phyloP scores from a whole-genome alignment of 2,797 vertebrate genomes.

The Anabacerthia variegaticeps region DNA sequence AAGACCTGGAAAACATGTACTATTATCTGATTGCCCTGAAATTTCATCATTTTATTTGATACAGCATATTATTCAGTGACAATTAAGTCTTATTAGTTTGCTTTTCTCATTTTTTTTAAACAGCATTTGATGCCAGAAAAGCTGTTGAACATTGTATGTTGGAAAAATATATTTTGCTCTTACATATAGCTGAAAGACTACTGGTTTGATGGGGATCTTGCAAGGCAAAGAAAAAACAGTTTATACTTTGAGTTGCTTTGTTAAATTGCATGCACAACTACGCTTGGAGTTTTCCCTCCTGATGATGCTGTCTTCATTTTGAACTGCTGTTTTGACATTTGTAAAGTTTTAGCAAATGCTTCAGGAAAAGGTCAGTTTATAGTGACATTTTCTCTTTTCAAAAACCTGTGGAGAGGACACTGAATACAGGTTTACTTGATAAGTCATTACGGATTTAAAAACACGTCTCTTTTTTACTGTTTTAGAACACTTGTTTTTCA shows the following conservation, averaged over 20 bases:
- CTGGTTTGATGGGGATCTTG: neutral
- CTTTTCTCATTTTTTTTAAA: neutral
- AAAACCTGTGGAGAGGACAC: slow-evolving; percentile 56
- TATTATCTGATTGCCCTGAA: neutral
- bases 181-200: neutral
- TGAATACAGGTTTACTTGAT: slow-evolving; percentile 24
- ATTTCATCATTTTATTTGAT: neutral
- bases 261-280: slow-evolving; percentile 19
- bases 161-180: neutral
- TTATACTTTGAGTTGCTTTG: neutral
- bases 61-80: neutral
- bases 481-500: neutral
- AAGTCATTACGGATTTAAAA: neutral
- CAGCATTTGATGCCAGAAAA: neutral
- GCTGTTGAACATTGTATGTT: neutral
- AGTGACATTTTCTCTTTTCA: slow-evolving; percentile 58
- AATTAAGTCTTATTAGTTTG: neutral
- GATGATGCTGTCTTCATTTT: slow-evolving; percentile 48
- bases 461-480: neutral
- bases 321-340: slow-evolving; percentile 68
- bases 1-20: neutral
- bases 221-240: neutral
- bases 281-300: slow-evolving; percentile 19
- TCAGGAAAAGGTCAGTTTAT: slow-evolving; percentile 70
- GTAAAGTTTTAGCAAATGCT: slow-evolving; percentile 64